phyloP scores from a whole-genome alignment of 2,888 invertebrate genomes.

The Argynnis bischoffii region DNA sequence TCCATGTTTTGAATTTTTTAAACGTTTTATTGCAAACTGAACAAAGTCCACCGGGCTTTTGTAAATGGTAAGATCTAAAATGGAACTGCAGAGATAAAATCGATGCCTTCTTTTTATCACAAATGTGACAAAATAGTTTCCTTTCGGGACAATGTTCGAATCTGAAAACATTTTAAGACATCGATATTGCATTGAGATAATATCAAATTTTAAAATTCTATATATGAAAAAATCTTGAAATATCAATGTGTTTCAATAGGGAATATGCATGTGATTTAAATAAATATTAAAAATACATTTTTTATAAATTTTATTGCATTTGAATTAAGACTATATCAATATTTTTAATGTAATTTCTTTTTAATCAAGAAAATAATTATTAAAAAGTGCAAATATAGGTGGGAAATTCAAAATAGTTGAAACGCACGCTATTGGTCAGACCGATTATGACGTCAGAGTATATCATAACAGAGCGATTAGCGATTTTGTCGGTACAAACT shows the following conservation, averaged over 20 bases:
- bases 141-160: slow-evolving; percentile 46
- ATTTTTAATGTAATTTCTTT: too few species aligned
- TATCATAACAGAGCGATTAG: too few species aligned
- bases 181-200: background rate
- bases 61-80: slow-evolving; percentile 57
- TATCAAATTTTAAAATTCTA: background rate
- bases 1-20: slow-evolving; percentile 46
- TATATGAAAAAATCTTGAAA: too few species aligned
- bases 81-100: slow-evolving; percentile 54
- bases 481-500: too few species aligned
- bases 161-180: slow-evolving; percentile 44
- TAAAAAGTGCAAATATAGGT: too few species aligned
- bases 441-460: too few species aligned
- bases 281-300: background rate
- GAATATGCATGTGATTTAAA: background rate
- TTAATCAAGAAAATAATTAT: too few species aligned
- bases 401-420: too few species aligned
- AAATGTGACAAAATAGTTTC: slow-evolving; percentile 50
- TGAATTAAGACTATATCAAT: too few species aligned
- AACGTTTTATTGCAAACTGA: slow-evolving; percentile 50
- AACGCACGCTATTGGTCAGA: too few species aligned
- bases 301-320: background rate
- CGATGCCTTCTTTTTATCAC: slow-evolving; percentile 41
- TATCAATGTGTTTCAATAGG: background rate
- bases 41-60: slow-evolving; percentile 56